Base-by-base conservation (phyloP, 2,888 invertebrate genomes). In the Trypoxylon attenuatum region DNA sequence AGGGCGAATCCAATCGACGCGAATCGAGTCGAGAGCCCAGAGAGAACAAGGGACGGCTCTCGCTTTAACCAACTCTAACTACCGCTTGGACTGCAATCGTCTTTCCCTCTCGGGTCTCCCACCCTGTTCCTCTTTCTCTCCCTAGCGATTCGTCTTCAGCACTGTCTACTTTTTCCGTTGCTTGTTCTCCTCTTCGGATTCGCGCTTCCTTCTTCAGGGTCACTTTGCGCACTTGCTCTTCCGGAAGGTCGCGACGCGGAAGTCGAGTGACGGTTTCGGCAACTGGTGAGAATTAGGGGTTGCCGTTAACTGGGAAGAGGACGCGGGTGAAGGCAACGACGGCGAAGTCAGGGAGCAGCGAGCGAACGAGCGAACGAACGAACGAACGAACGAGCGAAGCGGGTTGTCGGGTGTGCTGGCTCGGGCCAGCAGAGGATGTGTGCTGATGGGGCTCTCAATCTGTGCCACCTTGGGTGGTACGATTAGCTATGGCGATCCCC, bases 401-500 rank as follows among this genome's bases (percentile, higher is more conserved):
- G 53, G 68, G 16, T 54, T 41, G 29, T 38, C 43, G 59, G 53
- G 56, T 47, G 55, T 53, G 50, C 41, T 52, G 46, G 57, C 58
- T 58, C 51, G 59, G 52, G 10, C 56, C 77, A 78, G 76, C 73
- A 79, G 82, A 85, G 85, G 84, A 84, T 84, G 84, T 84, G 71
- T 82, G 83, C 78, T 81, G 82, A 82, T 84, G 81, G 78, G 81
- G 78, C 83, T 84, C 79, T 81, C 82, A 86, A 86, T 86, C 85
- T 86, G 82, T 85, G 85, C 86, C 86, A 86, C 86, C 86, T 86
- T 86, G 86, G 86, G 82, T 86, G 85, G 85, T 84, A 86, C 84
- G 80, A 86, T 85, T 80, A 84, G 82, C 79, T 81, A 78, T 82
- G 80, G 79, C 75, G 74, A 81, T 76, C 81, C 83, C 82, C 83